These are phyloP conservation scores for Myotis lucifugus DNA, from an alignment of 2,113 vertebrate genomes.

Conservation along the genomic window DNA sequence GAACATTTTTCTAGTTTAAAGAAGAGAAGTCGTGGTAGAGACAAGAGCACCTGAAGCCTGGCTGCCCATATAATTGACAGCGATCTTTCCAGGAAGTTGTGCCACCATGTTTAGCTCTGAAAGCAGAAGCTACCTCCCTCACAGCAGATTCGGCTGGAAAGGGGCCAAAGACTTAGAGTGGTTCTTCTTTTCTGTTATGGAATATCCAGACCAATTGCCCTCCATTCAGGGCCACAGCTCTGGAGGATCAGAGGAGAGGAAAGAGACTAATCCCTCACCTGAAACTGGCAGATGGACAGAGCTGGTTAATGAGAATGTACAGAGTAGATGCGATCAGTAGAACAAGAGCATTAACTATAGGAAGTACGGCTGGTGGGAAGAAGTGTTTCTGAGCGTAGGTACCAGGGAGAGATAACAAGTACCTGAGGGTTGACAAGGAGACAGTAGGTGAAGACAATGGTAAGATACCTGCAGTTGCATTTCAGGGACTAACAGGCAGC, in stretches of 20 bases:
- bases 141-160: background rate
- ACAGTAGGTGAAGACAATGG: accelerated
- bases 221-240: background rate
- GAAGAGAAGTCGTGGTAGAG: background rate
- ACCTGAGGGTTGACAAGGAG: background rate
- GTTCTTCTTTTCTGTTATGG: background rate
- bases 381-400: background rate
- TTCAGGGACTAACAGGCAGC: background rate
- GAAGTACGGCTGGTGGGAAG: background rate
- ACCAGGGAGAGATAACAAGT: background rate
- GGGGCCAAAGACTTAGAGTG: too few relatives aligned
- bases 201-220: background rate
- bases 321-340: background rate
- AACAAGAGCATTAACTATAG: background rate
- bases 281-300: background rate
- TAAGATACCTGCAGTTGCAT: background rate
- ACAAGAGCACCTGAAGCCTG: too few relatives aligned
- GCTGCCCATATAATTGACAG: too few relatives aligned
- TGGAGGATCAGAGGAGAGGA: background rate
- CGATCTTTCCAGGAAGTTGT: background rate
- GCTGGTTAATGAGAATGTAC: background rate
- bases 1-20: background rate
- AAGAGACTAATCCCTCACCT: background rate
- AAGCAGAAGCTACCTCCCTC: background rate
- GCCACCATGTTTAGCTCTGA: background rate